phyloP scores from a whole-genome alignment of 2,888 invertebrate genomes.

The Philhelius pedissequus region DNA sequence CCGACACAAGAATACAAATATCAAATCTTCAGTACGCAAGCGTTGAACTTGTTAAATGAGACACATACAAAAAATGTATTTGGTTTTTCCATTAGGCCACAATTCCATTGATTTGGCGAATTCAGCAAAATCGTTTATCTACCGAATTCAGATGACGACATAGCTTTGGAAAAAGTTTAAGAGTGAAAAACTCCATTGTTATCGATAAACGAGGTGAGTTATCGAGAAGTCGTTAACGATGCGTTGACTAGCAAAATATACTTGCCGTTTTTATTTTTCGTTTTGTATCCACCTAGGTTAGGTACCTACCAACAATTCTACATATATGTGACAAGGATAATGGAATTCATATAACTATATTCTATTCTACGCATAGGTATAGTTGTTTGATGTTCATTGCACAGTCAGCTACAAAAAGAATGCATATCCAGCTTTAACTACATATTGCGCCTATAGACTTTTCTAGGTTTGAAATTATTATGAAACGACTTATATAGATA shows the following conservation, averaged over 20 bases:
- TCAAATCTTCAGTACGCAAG: slow-evolving; percentile 12
- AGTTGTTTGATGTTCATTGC: slow-evolving; percentile 37
- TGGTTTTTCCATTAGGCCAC: slow-evolving; percentile 28
- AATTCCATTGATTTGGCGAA: slow-evolving; percentile 22
- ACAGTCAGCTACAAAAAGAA: slow-evolving; percentile 26
- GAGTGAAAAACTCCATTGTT: not conserved
- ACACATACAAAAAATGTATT: slow-evolving; percentile 39
- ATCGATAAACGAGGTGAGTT: not conserved
- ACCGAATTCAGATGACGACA: not conserved
- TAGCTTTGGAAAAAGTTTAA: not conserved
- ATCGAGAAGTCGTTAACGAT: not conserved
- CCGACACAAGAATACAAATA: slow-evolving; percentile 4
- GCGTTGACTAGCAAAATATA: slow-evolving; percentile 23
- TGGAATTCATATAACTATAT: not conserved
- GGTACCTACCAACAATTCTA: too few relatives aligned
- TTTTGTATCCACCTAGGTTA: too few relatives aligned
- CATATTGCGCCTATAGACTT: slow-evolving; percentile 12
- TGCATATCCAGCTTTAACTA: slow-evolving; percentile 32
- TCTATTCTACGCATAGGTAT: too few relatives aligned
- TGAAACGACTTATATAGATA: not conserved
- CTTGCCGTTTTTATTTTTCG: not conserved
- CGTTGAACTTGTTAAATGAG: slow-evolving; percentile 33
- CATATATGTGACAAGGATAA: slow-evolving; percentile 19
- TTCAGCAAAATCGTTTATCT: slow-evolving; percentile 14
- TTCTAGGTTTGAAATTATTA: slow-evolving; percentile 10